These are phyloP conservation scores for Torymus tubicola DNA, from an alignment of 2,888 invertebrate genomes.

Conservation along the genomic window DNA sequence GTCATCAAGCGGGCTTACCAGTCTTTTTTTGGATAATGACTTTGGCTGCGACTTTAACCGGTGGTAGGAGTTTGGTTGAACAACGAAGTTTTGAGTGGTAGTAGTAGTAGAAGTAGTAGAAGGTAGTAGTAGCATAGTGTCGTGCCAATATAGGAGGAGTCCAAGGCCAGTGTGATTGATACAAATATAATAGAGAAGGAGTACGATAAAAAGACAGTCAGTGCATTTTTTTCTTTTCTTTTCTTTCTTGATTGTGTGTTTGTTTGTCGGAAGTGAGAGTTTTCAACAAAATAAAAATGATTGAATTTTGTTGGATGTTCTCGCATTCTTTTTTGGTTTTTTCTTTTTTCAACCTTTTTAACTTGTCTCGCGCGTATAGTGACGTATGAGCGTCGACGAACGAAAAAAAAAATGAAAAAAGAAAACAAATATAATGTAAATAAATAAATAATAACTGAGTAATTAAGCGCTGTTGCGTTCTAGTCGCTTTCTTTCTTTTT, in stretches of 20 bases:
- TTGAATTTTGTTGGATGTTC: not conserved
- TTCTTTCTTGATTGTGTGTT: conserved; percentile 25
- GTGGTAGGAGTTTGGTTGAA: conserved; percentile 74
- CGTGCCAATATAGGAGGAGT: conserved; percentile 76
- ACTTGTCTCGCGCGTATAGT: not conserved
- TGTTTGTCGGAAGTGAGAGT: conserved; percentile 9
- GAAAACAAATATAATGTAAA: not conserved
- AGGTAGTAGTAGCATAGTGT: conserved; percentile 75
- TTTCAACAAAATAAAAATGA: not conserved
- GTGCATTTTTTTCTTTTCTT: conserved; percentile 68
- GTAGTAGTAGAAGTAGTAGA: conserved; percentile 71
- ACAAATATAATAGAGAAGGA: conserved; percentile 77
- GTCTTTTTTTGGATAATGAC: conserved; percentile 77
- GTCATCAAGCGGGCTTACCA: conserved; percentile 77
- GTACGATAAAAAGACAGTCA: conserved; percentile 76
- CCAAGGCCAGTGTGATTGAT: conserved; percentile 77
- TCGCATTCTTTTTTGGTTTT: conserved; percentile 7
- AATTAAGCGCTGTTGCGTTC: not conserved
- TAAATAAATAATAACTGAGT: conserved; percentile 4
- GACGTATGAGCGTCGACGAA: not conserved
- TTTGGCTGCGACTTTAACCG: conserved; percentile 77
- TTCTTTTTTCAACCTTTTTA: conserved; percentile 10
- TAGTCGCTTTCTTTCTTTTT: too few relatives aligned
- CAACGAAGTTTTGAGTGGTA: conserved; percentile 76
- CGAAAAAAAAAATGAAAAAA: not conserved